Base-by-base conservation (phyloP, 2,797 vertebrate species). In the Nannoperca australis region DNA sequence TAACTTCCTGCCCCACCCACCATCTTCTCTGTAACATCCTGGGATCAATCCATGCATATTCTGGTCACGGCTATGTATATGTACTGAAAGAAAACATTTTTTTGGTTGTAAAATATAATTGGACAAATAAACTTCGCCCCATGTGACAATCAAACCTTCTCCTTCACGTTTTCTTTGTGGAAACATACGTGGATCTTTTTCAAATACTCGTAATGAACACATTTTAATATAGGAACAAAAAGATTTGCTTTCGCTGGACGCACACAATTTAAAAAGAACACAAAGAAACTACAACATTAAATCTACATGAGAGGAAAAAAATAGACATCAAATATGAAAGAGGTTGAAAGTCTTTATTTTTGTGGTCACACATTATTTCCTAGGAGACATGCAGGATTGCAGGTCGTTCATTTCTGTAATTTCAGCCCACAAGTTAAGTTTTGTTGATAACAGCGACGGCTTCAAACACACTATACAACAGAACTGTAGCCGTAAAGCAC, bases 21-120 rank as follows among this genome's bases (percentile, higher is more conserved):
- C 86, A 68, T 76, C 88, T 86, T 86, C 88, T 92, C 81, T 88
- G 90, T 94, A 94, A 95, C 94, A 95, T 94, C 95, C 93, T 95
- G 95, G 95, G 95, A 96, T 96, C 95, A 95, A 94, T 82, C 82
- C 78, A 79, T 78, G 85, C 92, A 90, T 89, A 89, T 93, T 91
- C 89, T 73, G 85, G 70, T 87, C 81, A 42, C 74, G 88, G 84
- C 92, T 93, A 87, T 93, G 91, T 86, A 79, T 76, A 64, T 65
- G 79, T 88, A 92, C 89, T 61, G 27, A 83, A 86, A 89, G 1
- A 24, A 70, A 61, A 17, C 7, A 32, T 81, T 82, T 85, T 88
- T 94, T 94, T 93, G 94, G 86, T 93, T 95, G 94, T 95, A 94
- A 91, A 95, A 90, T 92, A 85, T 55, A 89, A 83, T 79, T 83